These are phyloP conservation scores for Myripristis jacobus DNA, from an alignment of 2,797 vertebrate genomes.

Conservation along the genomic window DNA sequence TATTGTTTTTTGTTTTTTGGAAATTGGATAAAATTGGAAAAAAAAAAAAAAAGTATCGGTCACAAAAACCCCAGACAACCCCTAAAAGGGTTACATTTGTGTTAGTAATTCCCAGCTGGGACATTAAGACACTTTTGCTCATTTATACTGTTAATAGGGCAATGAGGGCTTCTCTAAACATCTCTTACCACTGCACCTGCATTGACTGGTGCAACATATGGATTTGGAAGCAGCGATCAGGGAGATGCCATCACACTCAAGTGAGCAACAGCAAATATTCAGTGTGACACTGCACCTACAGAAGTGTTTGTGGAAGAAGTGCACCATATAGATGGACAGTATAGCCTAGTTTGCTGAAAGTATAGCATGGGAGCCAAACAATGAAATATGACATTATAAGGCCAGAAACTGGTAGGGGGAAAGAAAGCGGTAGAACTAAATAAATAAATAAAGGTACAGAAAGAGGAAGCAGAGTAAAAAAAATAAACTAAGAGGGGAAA, in stretches of 20 bases:
- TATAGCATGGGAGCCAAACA: neutral
- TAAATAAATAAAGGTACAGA: neutral
- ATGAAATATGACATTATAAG: neutral
- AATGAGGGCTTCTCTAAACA: conserved; percentile 23
- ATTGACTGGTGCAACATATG: conserved; percentile 28
- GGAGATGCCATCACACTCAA: conserved; percentile 16
- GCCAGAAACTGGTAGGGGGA: too few species aligned
- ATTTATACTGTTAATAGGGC: conserved; percentile 41
- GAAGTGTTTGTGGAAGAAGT: neutral
- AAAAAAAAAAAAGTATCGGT: too few species aligned
- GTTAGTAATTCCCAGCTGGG: conserved; percentile 18
- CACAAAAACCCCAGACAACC: too few species aligned
- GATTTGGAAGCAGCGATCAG: conserved; percentile 35
- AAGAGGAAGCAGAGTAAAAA: neutral
- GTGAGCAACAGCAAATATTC: neutral
- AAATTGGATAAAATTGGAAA: too few species aligned
- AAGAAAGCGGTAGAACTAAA: too few species aligned
- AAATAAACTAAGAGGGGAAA: neutral
- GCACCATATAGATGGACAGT: too few species aligned
- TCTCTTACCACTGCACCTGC: conserved; percentile 20
- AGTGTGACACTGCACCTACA: neutral
- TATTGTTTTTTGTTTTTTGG: too few species aligned
- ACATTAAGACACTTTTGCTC: conserved; percentile 20
- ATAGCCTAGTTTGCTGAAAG: too few species aligned
- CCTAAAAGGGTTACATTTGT: too few species aligned